Base-by-base conservation (phyloP, 2,113 vertebrate species). In the Athene cunicularia region DNA sequence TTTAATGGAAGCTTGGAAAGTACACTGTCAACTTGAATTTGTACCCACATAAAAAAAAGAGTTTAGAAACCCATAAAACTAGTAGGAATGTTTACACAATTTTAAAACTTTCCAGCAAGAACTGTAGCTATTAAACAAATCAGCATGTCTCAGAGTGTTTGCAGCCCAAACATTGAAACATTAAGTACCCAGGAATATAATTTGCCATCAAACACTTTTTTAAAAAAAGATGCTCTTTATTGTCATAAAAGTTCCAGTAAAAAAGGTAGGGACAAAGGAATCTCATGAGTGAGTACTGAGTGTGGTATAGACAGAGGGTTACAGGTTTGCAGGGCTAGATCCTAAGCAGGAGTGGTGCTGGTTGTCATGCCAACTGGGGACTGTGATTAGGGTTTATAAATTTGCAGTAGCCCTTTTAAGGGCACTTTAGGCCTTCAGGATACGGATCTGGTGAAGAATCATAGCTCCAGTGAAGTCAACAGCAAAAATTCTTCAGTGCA, bases 1-100 rank as follows among this genome's bases (percentile, higher is more conserved):
- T 68, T 80, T 96, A 93, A 86, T 89, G 53, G 32, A 81, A 76
- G 41, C 39, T 79, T 79, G 77, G 73, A 91, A 95, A 91, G 64
- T 59, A 91, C 50, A 79, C 64, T 68, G 90, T 80, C 91, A 97
- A 93, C 64, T 94, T 81, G 63, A 64, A 95, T 94, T 93, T 94
- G 73, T 93, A 72, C 35, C 24, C 43, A 35, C 62, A 50, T 91
- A 21, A 32, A 92, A 84, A 84, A 88, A 43, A 1, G 26, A 43
- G 21, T 33, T 84, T 80, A 94, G 49, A 82, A 82, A 73, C 7
- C 30, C 80, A 81, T 92, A 82, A 95, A 95, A 93, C 73, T 50
- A 66, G 72, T 55, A 91, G 76, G 73, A 95, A 90, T 91, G 86
- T 80, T 96, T 85, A 88, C n/a, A 70, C 41, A 87, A 72, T 84